A percentile compares a stretch with the other conserved stretches of the same genome.
phyloP scores from a whole-genome alignment of 2,113 vertebrate genomes.

The Heterochromis multidens region DNA sequence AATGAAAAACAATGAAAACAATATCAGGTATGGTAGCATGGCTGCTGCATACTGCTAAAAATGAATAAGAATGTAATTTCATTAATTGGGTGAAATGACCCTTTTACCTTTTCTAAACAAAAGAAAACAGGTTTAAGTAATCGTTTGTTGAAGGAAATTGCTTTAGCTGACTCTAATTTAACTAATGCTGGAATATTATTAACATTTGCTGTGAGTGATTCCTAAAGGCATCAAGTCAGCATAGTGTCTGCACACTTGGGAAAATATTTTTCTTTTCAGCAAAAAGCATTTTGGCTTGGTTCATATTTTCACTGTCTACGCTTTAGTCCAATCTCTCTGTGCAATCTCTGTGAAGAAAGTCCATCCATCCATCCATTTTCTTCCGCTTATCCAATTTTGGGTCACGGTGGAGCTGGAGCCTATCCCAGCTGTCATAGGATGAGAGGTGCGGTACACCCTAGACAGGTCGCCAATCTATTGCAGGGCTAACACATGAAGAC shows the following conservation, averaged over 20 bases:
- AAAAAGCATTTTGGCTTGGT: background rate
- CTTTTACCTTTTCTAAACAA: rapidly evolving
- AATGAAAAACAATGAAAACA: background rate
- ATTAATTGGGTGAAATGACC: background rate
- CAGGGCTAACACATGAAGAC: background rate
- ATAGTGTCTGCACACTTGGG: background rate
- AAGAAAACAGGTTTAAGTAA: background rate
- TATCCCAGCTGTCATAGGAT: no score
- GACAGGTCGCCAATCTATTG: background rate
- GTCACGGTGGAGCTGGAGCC: no score
- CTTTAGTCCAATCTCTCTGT: background rate
- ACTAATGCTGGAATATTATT: background rate
- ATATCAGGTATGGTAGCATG: background rate
- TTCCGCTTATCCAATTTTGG: no score
- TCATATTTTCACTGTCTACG: background rate
- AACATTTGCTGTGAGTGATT: background rate
- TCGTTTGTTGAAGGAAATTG: background rate
- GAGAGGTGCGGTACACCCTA: background rate
- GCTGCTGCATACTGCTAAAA: background rate
- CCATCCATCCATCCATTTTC: background rate
- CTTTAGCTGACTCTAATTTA: background rate
- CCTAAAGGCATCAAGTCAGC: background rate
- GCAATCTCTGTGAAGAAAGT: background rate
- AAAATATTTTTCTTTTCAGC: background rate
- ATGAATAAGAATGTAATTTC: background rate